Evolutionary conservation across 2,113 vertebrate genomes (phyloP).

Genomic region (Daboia siamensis): DNA sequence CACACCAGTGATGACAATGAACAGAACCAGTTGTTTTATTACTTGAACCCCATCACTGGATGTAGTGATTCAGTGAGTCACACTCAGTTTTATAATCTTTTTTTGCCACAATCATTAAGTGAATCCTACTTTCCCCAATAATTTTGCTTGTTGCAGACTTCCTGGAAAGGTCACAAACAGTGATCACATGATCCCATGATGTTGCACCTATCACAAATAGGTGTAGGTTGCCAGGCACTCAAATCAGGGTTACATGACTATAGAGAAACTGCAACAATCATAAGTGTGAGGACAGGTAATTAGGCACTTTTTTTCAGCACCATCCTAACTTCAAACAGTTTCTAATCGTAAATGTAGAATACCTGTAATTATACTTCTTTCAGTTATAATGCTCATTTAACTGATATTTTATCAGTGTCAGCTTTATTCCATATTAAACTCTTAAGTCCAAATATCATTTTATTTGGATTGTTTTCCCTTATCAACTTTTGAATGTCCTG

Average conservation of each 20-base stretch:
- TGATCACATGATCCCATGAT: background rate
- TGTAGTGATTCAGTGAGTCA: too few relatives aligned
- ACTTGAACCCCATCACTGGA: too few relatives aligned
- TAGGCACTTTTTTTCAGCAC: background rate
- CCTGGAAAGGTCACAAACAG: too few relatives aligned
- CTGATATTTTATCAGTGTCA: background rate
- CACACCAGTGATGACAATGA: too few relatives aligned
- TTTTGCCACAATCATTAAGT: too few relatives aligned
- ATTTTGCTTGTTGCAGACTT: too few relatives aligned
- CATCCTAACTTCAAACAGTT: background rate
- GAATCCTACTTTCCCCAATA: too few relatives aligned
- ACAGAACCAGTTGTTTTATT: too few relatives aligned
- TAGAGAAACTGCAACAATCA: background rate
- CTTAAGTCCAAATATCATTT: background rate
- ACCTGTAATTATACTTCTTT: slow-evolving; percentile 28
- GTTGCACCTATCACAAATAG: background rate
- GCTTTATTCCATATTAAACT: background rate
- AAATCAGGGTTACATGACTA: background rate
- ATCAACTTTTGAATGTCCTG: background rate
- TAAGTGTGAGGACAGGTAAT: background rate
- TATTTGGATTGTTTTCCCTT: background rate
- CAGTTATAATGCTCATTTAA: background rate
- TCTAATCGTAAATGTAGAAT: background rate
- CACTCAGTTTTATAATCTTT: too few relatives aligned
- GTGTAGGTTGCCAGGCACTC: background rate